Evolutionary conservation across 2,888 invertebrate genomes (phyloP).

Genomic region (Heteropelma amictum): DNA sequence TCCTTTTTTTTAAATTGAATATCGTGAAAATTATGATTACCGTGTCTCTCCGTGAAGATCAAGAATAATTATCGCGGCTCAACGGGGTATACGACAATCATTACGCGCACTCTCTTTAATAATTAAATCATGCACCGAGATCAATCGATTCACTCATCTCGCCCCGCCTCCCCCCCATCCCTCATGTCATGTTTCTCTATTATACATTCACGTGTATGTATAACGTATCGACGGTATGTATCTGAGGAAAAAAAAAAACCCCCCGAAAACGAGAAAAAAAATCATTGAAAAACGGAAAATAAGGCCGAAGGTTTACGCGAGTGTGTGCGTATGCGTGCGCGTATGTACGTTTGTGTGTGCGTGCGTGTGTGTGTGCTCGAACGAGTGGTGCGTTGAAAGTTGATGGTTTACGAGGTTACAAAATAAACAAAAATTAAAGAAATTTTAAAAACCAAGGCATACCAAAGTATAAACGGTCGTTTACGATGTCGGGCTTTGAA

Average conservation of each 20-base stretch:
- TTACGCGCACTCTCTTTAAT: slow-evolving; percentile 74
- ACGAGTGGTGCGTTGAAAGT: slow-evolving; percentile 40
- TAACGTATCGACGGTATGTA: slow-evolving; percentile 64
- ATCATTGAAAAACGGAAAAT: slow-evolving; percentile 36
- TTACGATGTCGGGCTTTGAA: slow-evolving; percentile 50
- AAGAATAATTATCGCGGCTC: slow-evolving; percentile 33
- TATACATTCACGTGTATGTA: slow-evolving; percentile 69
- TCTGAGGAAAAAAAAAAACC: slow-evolving; percentile 62
- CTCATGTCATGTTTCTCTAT: slow-evolving; percentile 62
- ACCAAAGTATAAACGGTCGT: slow-evolving; percentile 51
- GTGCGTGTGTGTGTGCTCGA: slow-evolving; percentile 10
- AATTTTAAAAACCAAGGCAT: slow-evolving; percentile 46
- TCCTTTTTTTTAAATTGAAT: neutral
- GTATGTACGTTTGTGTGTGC: neutral
- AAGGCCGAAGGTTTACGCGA: slow-evolving; percentile 14
- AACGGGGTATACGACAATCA: slow-evolving; percentile 56
- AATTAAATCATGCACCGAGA: slow-evolving; percentile 75
- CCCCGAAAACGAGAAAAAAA: slow-evolving; percentile 45
- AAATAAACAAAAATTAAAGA: slow-evolving; percentile 48
- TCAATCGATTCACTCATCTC: slow-evolving; percentile 71
- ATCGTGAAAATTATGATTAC: neutral
- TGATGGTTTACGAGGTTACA: slow-evolving; percentile 52
- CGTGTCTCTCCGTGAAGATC: slow-evolving; percentile 26
- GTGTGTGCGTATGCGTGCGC: slow-evolving; percentile 3
- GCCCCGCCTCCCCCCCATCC: no score